Evolutionary conservation across 2,888 invertebrate species (phyloP).

Genomic region (Cryptocephalus moraei): DNA sequence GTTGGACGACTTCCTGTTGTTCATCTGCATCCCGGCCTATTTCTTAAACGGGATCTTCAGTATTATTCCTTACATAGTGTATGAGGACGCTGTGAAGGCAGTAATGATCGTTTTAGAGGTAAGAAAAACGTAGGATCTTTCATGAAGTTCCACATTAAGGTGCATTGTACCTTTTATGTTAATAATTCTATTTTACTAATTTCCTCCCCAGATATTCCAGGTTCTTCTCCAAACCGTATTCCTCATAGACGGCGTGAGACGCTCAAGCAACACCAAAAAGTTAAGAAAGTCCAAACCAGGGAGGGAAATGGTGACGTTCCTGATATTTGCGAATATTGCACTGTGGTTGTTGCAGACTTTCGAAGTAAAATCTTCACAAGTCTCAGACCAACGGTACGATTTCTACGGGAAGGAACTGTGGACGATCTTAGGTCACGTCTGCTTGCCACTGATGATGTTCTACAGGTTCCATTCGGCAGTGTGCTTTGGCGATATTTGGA

Average conservation of each 20-base stretch:
- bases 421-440: slow-evolving; percentile 63
- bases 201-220: slow-evolving; percentile 50
- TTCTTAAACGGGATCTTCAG: slow-evolving; percentile 61
- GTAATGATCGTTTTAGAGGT: slow-evolving; percentile 21
- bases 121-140: slow-evolving; percentile 3
- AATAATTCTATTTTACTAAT: neutral
- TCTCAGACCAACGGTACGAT: slow-evolving; percentile 47
- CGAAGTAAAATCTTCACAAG: slow-evolving; percentile 47
- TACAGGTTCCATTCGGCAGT: slow-evolving; percentile 72
- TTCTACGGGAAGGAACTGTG: slow-evolving; percentile 62
- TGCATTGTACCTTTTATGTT: too few relatives aligned
- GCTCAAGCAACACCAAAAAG: slow-evolving; percentile 57
- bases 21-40: slow-evolving; percentile 63
- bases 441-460: slow-evolving; percentile 65
- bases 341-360: slow-evolving; percentile 71
- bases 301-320: slow-evolving; percentile 64
- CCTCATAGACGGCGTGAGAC: slow-evolving; percentile 61
- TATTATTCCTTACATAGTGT: slow-evolving; percentile 50
- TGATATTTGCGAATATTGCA: slow-evolving; percentile 64
- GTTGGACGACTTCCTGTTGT: slow-evolving; percentile 59
- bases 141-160: neutral
- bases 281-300: slow-evolving; percentile 61
- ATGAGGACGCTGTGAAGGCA: slow-evolving; percentile 15
- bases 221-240: slow-evolving; percentile 64
- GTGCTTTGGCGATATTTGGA: slow-evolving; percentile 70